Percentiles rank a stretch among this genome's conserved stretches.
Evolutionary conservation across 2,888 invertebrate species (phyloP).

Genomic region (Lissonota sp.): DNA sequence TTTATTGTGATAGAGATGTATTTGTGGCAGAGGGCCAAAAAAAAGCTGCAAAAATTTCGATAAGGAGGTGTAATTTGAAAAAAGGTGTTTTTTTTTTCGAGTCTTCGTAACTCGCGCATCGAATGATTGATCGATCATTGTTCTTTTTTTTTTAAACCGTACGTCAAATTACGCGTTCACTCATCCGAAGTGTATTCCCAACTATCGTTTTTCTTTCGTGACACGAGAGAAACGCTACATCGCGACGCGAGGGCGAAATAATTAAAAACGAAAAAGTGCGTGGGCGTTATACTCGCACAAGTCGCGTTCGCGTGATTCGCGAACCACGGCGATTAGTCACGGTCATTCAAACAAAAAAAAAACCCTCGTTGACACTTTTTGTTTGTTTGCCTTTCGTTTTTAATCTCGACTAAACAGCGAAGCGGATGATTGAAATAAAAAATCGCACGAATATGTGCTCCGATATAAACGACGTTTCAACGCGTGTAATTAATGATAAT

Average conservation of each 20-base stretch:
- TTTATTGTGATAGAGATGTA: too few species aligned
- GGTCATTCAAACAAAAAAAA: conserved; percentile 12
- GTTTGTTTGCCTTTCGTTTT: conserved; percentile 6
- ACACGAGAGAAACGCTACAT: neutral
- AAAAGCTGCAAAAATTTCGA: too few species aligned
- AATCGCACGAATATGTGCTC: conserved; percentile 28
- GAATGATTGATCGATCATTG: too few species aligned
- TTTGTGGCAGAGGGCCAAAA: too few species aligned
- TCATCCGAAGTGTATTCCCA: too few species aligned
- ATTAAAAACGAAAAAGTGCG: conserved; percentile 39
- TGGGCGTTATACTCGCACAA: conserved; percentile 31
- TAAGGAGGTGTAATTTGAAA: too few species aligned
- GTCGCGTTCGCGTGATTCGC: conserved; percentile 39
- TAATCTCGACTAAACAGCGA: neutral
- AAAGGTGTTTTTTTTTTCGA: too few species aligned
- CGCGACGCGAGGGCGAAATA: conserved; percentile 14
- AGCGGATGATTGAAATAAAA: neutral
- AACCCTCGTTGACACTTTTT: conserved; percentile 19
- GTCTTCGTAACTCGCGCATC: too few species aligned
- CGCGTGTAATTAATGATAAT: conserved; percentile 54
- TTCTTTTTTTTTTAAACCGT: too few species aligned
- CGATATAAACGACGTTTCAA: conserved; percentile 40
- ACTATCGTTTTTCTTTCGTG: too few species aligned
- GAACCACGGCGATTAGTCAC: conserved; percentile 43
- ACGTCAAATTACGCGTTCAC: too few species aligned